These are phyloP conservation scores for Labroides dimidiatus DNA, from an alignment of 2,797 vertebrate species.

Conservation along the genomic window DNA sequence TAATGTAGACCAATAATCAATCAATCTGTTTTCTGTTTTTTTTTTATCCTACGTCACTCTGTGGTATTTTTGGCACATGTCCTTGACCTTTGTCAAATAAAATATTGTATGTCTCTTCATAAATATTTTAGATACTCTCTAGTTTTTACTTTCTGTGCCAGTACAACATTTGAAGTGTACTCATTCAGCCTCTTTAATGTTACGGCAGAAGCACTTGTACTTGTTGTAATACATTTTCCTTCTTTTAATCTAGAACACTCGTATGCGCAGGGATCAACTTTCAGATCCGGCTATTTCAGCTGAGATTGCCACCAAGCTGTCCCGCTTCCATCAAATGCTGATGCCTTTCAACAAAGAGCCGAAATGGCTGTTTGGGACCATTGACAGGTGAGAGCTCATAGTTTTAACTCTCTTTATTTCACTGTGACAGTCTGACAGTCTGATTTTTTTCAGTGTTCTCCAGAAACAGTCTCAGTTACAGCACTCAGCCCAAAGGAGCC, in stretches of 20 bases:
- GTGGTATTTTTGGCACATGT: background rate
- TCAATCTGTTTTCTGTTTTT: background rate
- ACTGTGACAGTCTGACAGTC: background rate
- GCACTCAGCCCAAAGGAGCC: background rate
- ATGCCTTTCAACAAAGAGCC: slow-evolving; percentile 99
- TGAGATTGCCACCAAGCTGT: slow-evolving; percentile 91
- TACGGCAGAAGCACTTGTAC: background rate
- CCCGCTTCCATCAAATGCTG: slow-evolving; percentile 91
- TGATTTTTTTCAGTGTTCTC: too few species aligned
- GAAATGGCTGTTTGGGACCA: slow-evolving; percentile 92
- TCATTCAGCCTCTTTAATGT: background rate
- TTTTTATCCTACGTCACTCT: background rate
- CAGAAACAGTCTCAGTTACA: background rate
- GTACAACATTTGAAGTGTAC: too few species aligned
- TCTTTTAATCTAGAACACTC: slow-evolving; percentile 84
- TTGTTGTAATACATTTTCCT: slow-evolving; percentile 1
- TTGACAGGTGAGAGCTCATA: slow-evolving; percentile 84
- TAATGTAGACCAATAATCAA: background rate
- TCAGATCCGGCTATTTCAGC: slow-evolving; percentile 83
- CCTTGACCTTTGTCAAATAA: background rate
- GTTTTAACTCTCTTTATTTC: background rate
- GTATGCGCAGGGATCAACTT: slow-evolving; percentile 89
- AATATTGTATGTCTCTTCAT: background rate
- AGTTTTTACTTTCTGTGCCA: too few species aligned
- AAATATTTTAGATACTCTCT: too few species aligned